Evolutionary conservation across 2,888 invertebrate genomes (phyloP).

Genomic region (Timema podura): DNA sequence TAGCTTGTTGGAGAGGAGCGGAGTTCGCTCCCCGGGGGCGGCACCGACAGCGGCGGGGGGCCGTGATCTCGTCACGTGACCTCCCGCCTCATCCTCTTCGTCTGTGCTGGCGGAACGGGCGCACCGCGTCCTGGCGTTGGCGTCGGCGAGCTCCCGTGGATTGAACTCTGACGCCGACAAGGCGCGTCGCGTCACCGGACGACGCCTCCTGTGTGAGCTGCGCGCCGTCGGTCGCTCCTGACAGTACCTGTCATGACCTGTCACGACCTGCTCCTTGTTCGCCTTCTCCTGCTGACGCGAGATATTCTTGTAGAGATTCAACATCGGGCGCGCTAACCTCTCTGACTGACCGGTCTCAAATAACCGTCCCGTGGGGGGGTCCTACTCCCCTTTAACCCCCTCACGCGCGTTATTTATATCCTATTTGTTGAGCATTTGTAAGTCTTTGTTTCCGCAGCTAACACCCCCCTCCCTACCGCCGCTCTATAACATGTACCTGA

Average conservation of each 20-base stretch:
- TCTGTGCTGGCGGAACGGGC: slow-evolving; percentile 65
- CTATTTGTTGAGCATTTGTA: slow-evolving; percentile 30
- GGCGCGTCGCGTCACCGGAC: slow-evolving; percentile 54
- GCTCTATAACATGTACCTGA: no score
- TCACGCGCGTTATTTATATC: slow-evolving; percentile 18
- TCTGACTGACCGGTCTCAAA: no score
- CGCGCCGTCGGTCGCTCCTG: slow-evolving; percentile 58
- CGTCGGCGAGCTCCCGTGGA: slow-evolving; percentile 38
- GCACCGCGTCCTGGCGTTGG: slow-evolving; percentile 44
- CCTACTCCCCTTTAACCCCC: background rate
- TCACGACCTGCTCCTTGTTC: slow-evolving; percentile 57
- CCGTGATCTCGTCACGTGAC: background rate
- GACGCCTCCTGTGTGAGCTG: slow-evolving; percentile 43
- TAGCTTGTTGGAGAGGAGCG: slow-evolving; percentile 65
- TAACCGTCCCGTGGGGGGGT: no score
- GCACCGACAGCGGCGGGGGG: slow-evolving; percentile 34
- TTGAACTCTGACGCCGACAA: slow-evolving; percentile 67
- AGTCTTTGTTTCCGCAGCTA: slow-evolving; percentile 24
- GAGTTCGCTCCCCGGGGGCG: slow-evolving; percentile 52
- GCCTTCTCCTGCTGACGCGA: slow-evolving; percentile 54
- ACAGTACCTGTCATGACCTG: slow-evolving; percentile 78
- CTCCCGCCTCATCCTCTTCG: slow-evolving; percentile 44
- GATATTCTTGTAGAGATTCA: slow-evolving; percentile 70
- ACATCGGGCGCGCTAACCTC: slow-evolving; percentile 50
- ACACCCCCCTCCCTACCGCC: no score